Conservation (phyloP, 1,140 invertebrate species). For the Drosophila pruinosa region DNA sequence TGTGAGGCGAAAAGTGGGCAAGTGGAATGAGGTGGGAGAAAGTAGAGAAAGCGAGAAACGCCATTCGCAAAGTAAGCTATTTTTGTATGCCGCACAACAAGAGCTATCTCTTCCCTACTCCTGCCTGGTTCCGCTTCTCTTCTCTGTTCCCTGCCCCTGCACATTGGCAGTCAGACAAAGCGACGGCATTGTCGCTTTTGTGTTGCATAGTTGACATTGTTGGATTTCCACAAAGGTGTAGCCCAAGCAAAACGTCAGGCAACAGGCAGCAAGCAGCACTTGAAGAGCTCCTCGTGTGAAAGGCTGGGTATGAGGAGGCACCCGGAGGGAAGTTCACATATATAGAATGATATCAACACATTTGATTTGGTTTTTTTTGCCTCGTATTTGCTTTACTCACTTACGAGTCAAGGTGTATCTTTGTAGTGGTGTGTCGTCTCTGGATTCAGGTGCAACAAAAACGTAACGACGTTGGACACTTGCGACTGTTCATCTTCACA, state of each 20-base stretch:
- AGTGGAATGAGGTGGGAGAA: background rate
- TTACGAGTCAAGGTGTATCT: conserved; percentile 8
- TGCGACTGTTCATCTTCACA: conserved; percentile 79
- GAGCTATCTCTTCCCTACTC: background rate
- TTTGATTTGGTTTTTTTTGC: conserved; percentile 76
- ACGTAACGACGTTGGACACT: conserved; percentile 67
- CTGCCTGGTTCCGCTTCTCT: background rate
- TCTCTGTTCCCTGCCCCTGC: background rate
- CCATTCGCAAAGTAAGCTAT: conserved; percentile 48
- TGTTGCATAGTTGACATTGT: conserved; percentile 81
- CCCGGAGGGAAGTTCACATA: conserved; percentile 4
- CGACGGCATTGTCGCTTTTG: conserved; percentile 77
- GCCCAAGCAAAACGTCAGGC: conserved; percentile 39
- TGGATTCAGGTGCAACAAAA: conserved; percentile 55
- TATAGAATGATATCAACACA: conserved; percentile 51
- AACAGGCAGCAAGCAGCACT: conserved; percentile 36
- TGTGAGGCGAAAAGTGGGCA: background rate
- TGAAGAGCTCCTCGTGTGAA: background rate
- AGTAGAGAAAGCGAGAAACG: conserved; percentile 20
- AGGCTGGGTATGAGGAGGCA: background rate
- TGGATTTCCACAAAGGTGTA: conserved; percentile 76
- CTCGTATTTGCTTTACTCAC: conserved; percentile 64
- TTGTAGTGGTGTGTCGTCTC: conserved; percentile 38
- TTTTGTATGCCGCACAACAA: conserved; percentile 41
- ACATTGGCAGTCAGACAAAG: conserved; percentile 63